Conservation (phyloP, 2,113 vertebrate genomes). For the Nerophis lumbriciformis region DNA sequence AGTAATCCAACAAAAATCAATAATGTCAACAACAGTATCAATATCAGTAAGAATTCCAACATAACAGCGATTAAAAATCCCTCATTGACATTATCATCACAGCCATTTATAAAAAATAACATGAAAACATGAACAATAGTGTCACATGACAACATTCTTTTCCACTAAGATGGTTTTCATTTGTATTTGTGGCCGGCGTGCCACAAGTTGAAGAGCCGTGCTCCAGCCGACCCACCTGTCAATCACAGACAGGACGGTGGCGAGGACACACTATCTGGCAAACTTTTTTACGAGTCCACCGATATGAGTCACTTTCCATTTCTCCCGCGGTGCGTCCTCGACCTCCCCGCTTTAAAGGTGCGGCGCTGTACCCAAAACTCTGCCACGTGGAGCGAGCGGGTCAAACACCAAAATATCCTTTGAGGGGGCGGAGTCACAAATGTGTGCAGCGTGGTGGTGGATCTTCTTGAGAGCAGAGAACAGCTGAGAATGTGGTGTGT, state of each 20-base stretch:
- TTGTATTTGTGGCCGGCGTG: no score
- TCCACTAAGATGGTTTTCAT: no score
- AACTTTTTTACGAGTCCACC: slow-evolving; percentile 33
- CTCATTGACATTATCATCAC: no score
- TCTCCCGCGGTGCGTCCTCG: slow-evolving; percentile 3
- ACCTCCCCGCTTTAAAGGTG: background rate
- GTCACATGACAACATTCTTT: no score
- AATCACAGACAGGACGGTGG: slow-evolving; percentile 30
- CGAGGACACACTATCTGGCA: slow-evolving; percentile 24
- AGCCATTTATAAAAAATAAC: no score
- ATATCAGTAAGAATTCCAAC: no score
- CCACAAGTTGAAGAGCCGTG: no score
- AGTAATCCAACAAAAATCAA: no score
- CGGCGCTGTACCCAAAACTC: background rate
- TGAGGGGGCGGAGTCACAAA: slow-evolving; percentile 16
- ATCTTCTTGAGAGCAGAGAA: slow-evolving; percentile 52
- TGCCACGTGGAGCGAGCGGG: background rate
- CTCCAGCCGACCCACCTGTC: no score
- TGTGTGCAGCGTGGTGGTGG: slow-evolving; percentile 22
- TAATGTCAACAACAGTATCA: no score
- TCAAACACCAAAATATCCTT: slow-evolving; percentile 19
- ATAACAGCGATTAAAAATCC: no score
- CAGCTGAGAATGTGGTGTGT: slow-evolving; percentile 73
- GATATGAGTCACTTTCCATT: slow-evolving; percentile 35
- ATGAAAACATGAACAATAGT: no score